Percentiles rank a stretch among this genome's conserved stretches.
Evolutionary conservation across 2,113 vertebrate genomes (phyloP).

Genomic region (Gobiocypris rarus): DNA sequence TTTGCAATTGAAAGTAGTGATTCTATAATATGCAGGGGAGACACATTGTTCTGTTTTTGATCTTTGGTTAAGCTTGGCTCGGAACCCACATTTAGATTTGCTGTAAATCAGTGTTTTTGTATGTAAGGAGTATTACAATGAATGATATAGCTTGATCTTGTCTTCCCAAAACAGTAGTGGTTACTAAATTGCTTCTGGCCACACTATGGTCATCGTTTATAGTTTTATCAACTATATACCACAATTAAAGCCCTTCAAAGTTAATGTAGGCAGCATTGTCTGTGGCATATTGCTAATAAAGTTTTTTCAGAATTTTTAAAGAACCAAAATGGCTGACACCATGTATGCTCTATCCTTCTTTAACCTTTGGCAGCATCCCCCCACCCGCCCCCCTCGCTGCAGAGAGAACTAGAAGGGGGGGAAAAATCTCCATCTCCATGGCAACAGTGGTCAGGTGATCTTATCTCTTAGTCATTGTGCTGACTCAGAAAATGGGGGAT

Average conservation of each 20-base stretch:
- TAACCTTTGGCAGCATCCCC: slow-evolving; percentile 50
- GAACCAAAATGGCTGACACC: slow-evolving; percentile 71
- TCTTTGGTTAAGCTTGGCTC: not conserved
- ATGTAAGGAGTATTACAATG: not conserved
- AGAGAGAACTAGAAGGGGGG: slow-evolving; percentile 55
- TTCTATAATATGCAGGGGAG: not conserved
- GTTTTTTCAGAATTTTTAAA: slow-evolving; percentile 63
- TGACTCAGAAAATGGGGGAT: slow-evolving; percentile 73
- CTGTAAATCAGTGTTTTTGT: not conserved
- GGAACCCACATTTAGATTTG: not conserved
- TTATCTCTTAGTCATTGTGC: slow-evolving; percentile 73
- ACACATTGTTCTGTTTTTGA: not conserved
- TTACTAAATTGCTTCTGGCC: not conserved
- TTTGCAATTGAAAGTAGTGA: slow-evolving; percentile 48
- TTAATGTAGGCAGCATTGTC: not conserved
- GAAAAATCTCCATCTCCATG: slow-evolving; percentile 68
- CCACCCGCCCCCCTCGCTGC: slow-evolving; percentile 52
- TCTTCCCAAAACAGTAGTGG: not conserved
- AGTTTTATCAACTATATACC: not conserved
- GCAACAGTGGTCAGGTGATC: slow-evolving; percentile 79
- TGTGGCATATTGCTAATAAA: slow-evolving; percentile 62
- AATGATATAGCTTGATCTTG: not conserved
- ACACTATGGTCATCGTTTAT: not conserved
- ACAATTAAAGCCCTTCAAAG: not conserved
- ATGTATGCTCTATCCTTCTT: slow-evolving; percentile 63